Conservation (phyloP, 2,113 vertebrate species). For the Hydropotes inermis region DNA sequence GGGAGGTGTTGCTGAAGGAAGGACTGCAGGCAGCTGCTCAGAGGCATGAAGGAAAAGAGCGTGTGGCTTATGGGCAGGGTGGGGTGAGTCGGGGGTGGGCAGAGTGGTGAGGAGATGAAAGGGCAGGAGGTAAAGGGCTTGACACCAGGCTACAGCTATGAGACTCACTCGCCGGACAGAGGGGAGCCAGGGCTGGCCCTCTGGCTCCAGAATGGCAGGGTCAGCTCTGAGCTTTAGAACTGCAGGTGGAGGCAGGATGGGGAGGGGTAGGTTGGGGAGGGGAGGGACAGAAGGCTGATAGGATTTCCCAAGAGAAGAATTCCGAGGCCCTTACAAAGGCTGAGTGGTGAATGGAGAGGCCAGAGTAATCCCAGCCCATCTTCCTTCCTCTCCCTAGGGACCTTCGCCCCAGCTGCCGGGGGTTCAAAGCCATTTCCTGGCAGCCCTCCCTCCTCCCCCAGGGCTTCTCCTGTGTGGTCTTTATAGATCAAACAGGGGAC, state of each 20-base stretch:
- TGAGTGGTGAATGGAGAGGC: constrained; percentile 27
- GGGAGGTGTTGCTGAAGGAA: neutral
- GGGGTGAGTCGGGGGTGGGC: fast-evolving
- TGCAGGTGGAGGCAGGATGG: neutral
- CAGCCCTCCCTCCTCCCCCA: constrained; percentile 30
- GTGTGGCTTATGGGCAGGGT: neutral
- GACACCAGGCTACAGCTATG: neutral
- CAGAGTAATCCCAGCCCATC: constrained; percentile 29
- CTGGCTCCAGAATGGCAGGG: neutral
- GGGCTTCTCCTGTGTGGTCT: constrained; percentile 70
- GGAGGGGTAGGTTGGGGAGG: neutral
- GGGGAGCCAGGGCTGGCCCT: neutral
- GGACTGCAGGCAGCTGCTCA: neutral
- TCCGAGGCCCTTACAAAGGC: constrained; percentile 42
- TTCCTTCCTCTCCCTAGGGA: constrained; percentile 1
- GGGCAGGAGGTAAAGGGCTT: neutral
- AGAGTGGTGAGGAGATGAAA: neutral
- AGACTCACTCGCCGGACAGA: neutral
- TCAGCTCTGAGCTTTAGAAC: neutral
- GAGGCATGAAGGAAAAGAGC: neutral
- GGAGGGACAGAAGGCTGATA: neutral
- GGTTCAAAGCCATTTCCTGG: constrained; percentile 53
- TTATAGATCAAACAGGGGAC: constrained; percentile 67
- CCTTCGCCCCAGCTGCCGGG: constrained; percentile 25
- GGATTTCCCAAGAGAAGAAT: constrained; percentile 42